Conservation (phyloP, 2,797 vertebrate species). For the Phylloscopus collybita region DNA sequence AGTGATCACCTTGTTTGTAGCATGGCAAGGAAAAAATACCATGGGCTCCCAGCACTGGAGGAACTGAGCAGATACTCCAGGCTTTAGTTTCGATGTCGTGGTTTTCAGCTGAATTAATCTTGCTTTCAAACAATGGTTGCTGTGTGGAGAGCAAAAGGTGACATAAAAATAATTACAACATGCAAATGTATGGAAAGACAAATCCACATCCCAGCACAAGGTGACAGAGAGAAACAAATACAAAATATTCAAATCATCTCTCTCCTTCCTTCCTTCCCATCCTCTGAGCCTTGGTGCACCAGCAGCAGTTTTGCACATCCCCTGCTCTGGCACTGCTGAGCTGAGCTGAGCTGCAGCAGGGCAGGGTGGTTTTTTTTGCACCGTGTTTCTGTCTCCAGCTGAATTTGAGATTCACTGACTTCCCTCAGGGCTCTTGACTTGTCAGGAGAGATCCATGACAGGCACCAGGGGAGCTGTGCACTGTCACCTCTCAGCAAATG, state of each 20-base stretch:
- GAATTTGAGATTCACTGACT: background rate
- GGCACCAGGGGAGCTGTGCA: background rate
- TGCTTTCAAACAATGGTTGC: conserved; percentile 6
- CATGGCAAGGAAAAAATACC: background rate
- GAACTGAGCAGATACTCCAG: conserved; percentile 1
- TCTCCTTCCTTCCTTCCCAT: background rate
- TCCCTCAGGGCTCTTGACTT: background rate
- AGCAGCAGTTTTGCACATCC: background rate
- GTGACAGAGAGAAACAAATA: background rate
- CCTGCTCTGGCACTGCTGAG: background rate
- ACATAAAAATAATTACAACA: background rate
- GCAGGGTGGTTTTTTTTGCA: background rate
- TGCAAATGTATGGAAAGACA: conserved; percentile 23
- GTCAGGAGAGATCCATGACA: background rate
- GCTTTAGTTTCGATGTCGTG: background rate
- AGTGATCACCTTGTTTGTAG: conserved; percentile 67
- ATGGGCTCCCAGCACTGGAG: background rate
- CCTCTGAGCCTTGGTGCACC: background rate
- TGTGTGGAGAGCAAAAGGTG: background rate
- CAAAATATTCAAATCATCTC: background rate
- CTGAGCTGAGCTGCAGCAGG: background rate
- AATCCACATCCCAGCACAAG: background rate
- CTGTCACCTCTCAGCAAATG: background rate
- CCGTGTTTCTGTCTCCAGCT: background rate
- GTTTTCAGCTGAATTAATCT: conserved; percentile 26